Percentiles rank a stretch among this genome's conserved stretches.
Evolutionary conservation across 1,140 invertebrate genomes (phyloP).

Genomic region (Drosophila tsacasi): DNA sequence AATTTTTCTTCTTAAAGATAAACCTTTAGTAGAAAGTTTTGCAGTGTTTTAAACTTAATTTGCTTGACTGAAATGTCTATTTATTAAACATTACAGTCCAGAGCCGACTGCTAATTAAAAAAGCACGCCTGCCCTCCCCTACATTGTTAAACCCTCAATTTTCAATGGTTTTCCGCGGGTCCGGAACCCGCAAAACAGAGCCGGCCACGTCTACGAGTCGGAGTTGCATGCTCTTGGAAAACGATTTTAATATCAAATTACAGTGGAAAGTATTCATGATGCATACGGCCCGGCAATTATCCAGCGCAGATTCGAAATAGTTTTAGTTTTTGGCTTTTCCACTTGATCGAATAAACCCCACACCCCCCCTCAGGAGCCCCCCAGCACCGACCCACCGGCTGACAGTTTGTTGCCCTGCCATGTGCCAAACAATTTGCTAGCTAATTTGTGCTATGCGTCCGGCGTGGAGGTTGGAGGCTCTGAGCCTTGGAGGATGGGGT

Average conservation of each 20-base stretch:
- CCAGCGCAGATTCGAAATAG: slow-evolving; percentile 42
- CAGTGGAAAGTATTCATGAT: slow-evolving; percentile 44
- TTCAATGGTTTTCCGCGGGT: slow-evolving; percentile 11
- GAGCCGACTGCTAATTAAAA: slow-evolving; percentile 13
- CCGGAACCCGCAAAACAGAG: slow-evolving; percentile 11
- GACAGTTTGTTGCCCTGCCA: slow-evolving; percentile 52
- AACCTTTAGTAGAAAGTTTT: no score
- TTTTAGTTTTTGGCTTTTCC: slow-evolving; percentile 55
- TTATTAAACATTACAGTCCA: background rate
- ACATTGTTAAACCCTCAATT: slow-evolving; percentile 16
- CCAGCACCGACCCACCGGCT: background rate
- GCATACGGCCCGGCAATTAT: slow-evolving; percentile 36
- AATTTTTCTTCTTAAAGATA: no score
- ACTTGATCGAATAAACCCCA: slow-evolving; percentile 41
- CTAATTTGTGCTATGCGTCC: slow-evolving; percentile 74
- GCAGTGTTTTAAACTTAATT: background rate
- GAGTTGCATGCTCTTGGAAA: slow-evolving; percentile 22
- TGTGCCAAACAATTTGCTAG: slow-evolving; percentile 77
- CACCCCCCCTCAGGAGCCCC: background rate
- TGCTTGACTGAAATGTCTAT: no score
- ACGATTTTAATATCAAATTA: slow-evolving; percentile 49
- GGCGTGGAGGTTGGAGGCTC: background rate
- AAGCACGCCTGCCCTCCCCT: background rate
- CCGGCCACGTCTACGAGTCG: slow-evolving; percentile 13
- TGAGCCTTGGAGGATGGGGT: slow-evolving; percentile 11